Percentiles rank a stretch among this genome's conserved stretches.
These are phyloP conservation scores for Pangasianodon gigas DNA, from an alignment of 2,113 vertebrate species.

Conservation along the genomic window DNA sequence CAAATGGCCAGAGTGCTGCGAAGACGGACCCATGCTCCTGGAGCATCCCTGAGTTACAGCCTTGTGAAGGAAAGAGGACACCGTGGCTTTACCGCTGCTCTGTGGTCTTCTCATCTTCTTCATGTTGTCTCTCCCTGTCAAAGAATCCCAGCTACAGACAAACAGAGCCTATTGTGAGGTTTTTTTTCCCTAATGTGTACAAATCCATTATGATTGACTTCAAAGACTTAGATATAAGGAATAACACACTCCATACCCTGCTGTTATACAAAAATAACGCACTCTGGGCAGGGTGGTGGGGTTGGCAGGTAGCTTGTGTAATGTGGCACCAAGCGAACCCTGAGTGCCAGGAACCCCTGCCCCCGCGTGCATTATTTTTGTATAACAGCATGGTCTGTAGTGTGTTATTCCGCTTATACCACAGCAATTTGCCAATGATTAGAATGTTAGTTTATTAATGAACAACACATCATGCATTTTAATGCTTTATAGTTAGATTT, in stretches of 20 bases:
- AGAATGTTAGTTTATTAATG: neutral
- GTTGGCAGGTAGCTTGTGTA: too few relatives aligned
- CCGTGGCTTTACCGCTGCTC: slow-evolving; percentile 68
- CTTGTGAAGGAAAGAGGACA: slow-evolving; percentile 20
- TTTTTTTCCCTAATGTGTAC: neutral
- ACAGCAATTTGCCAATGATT: neutral
- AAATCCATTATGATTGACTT: neutral
- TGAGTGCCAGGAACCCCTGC: too few relatives aligned
- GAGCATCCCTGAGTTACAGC: slow-evolving; percentile 64
- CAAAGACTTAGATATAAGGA: neutral
- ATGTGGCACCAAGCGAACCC: too few relatives aligned
- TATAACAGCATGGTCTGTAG: neutral
- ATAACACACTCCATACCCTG: neutral
- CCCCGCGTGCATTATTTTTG: too few relatives aligned
- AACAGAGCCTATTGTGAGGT: slow-evolving; percentile 8
- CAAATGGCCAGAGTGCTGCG: slow-evolving; percentile 37
- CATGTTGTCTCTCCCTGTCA: slow-evolving; percentile 72
- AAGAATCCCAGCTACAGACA: slow-evolving; percentile 90
- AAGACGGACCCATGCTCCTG: slow-evolving; percentile 36
- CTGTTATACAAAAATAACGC: neutral
- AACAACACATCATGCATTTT: neutral
- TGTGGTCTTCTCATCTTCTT: slow-evolving; percentile 70
- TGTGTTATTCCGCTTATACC: neutral
- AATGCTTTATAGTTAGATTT: neutral
- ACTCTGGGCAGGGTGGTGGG: neutral